A percentile compares a stretch with the other conserved stretches of the same genome.
Evolutionary conservation across 2,888 invertebrate species (phyloP).

Genomic region (Cheilosia variabilis): DNA sequence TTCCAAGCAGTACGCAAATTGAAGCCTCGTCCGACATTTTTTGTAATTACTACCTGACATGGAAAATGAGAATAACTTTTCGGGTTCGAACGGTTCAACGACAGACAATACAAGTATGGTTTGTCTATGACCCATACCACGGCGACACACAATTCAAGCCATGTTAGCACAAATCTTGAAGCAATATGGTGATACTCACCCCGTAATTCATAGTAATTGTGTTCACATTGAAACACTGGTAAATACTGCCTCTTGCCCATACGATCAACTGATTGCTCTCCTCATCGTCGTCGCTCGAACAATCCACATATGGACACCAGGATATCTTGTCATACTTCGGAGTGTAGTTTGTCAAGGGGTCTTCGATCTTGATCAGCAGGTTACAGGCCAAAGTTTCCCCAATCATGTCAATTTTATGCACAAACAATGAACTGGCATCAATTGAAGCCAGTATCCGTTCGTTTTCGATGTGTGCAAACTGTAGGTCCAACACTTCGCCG

Average conservation of each 20-base stretch:
- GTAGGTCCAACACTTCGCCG: conserved; percentile 94
- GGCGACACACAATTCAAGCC: no score
- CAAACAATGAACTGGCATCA: conserved; percentile 93
- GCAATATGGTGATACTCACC: conserved; percentile 77
- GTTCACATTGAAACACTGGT: conserved; percentile 82
- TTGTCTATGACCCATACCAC: no score
- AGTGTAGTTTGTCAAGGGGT: conserved; percentile 81
- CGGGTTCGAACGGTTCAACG: no score
- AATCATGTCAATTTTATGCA: conserved; percentile 90
- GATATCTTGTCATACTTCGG: conserved; percentile 89
- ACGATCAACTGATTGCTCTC: conserved; percentile 91
- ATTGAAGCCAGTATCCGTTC: conserved; percentile 93
- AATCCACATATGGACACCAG: conserved; percentile 93
- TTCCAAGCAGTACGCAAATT: no score
- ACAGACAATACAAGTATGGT: no score
- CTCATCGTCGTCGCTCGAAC: conserved; percentile 85
- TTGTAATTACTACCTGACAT: no score
- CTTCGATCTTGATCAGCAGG: conserved; percentile 83
- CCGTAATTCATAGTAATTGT: conserved; percentile 81
- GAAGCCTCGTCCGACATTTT: no score
- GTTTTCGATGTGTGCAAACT: conserved; percentile 93
- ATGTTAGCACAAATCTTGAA: not conserved
- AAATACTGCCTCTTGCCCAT: conserved; percentile 89
- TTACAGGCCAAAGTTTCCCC: conserved; percentile 86
- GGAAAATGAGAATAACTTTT: no score